Evolutionary conservation across 2,888 invertebrate species (phyloP), one percentile per base, ranked within the genome.

Genomic region (Agelastica alni): DNA sequence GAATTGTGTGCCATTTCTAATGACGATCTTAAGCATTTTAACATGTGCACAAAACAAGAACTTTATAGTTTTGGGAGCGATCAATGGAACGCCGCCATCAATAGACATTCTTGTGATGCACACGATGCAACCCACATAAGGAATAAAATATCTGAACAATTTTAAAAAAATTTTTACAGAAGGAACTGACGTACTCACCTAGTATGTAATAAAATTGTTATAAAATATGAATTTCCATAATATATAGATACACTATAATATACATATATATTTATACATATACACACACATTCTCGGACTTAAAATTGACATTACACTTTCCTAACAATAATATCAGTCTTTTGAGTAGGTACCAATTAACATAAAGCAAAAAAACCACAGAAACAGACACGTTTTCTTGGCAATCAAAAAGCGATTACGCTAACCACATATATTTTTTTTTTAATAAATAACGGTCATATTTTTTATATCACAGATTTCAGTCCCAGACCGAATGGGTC

Each of bases 391-490:
- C 51, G 45, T 53, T 56, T 53, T 54, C 56, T 60, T 60, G 62
- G 62, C 64, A 63, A 62, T 58, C 53, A 52, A 45, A 56, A 58
- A 53, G 32, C 36, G 31, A 52, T 39, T 53, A 51, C 51, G 52
- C 56, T 61, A n/a, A n/a, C n/a, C 57, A 61, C 62, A 60, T 41
- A 56, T n/a, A 54, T 46, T 55, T 42, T 20, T 48, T 48, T 39
- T 14, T 41, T 14, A 58, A 60, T 53, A 60, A 54, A 51, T 62
- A 56, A 59, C 47, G 56, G 55, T 59, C 56, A 59, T 56, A 57
- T 55, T 37, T 59, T 12, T 57, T 61, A 60, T 69, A 69, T 69
- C 69, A 69, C 69, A 69, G 69, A 68, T 63, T 64, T 57, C 62
- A 65, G 68, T 69, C 67, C 68, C 63, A 65, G 64, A 64, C 64